Base-by-base conservation (phyloP, 92 coral and sea anemone species). In the Paragorgia papillata region DNA sequence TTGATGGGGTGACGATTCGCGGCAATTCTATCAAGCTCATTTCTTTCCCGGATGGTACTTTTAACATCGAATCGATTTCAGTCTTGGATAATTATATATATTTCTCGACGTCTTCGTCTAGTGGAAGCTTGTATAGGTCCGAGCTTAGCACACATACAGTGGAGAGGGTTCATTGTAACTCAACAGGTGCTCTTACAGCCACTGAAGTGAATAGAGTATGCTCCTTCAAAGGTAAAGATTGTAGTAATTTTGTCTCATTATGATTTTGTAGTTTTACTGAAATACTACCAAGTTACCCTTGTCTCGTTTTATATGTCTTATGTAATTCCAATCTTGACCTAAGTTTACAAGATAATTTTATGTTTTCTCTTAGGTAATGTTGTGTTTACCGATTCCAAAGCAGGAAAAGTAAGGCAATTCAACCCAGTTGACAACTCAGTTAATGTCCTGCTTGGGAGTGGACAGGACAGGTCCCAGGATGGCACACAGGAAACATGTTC, bases 91-190 rank as follows among this genome's bases (percentile, higher is more conserved):
- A 25, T 27, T 75, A 19, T 35, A 76, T 44, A 41, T 49, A 81
- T 49, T 73, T 73, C 66, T 73, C 66, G 44, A 59, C 74, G 7
- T 7, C 67, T 12, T 61, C 67, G 43, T 28, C 39, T 39, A 60
- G 70, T 55, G 76, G 85, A 61, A 54, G 69, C 51, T 70, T 81
- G 85, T 63, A 81, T 81, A 41, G 71, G 49, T 70, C 79, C 63
- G 34, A 40, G 61, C 46, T 81, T 66, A 68, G 62, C 40, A 81
- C 85, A 41, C 57, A 57, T 50, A 55, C n/a, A 56, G 74, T 57
- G 62, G 83, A 79, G 62, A 53, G 31, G 67, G 84, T 63, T 81
- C 60, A 53, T 53, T 48, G 63, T 57, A 70, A 81, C 67, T 70
- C 85, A 69, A 50, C 66, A n/a, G 62, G 28, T 62, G 67, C 18